Conservation (phyloP, 2,113 vertebrate species). For the Grammomys surdaster region DNA sequence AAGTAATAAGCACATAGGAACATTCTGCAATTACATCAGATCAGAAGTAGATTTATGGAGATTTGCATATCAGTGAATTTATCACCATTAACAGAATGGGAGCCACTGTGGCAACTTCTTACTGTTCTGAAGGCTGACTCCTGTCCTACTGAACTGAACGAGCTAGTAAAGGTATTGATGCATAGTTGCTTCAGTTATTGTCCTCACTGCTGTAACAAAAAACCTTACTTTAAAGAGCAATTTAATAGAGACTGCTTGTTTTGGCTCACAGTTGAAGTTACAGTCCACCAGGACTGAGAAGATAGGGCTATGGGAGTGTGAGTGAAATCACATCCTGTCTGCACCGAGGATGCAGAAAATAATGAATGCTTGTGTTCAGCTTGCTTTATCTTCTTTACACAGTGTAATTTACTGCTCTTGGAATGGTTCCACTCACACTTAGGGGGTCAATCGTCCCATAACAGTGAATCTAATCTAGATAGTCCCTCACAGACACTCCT, state of each 20-base stretch:
- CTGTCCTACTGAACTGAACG: background rate
- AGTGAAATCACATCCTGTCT: background rate
- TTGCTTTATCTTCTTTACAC: background rate
- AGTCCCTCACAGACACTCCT: background rate
- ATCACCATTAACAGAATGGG: background rate
- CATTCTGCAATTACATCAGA: background rate
- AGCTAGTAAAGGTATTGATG: background rate
- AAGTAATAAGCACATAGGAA: background rate
- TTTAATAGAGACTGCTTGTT: background rate
- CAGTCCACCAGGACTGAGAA: background rate
- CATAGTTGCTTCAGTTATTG: background rate
- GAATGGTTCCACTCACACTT: background rate
- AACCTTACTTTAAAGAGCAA: background rate
- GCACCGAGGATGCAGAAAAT: background rate
- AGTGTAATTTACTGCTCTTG: no score
- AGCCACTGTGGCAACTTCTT: background rate
- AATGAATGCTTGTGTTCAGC: background rate
- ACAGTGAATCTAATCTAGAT: background rate
- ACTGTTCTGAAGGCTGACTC: background rate
- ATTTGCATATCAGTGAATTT: background rate
- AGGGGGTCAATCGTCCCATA: background rate
- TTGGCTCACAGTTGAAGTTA: background rate
- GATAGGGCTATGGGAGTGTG: background rate
- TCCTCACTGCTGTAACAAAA: background rate
- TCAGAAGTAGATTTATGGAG: background rate